Percentiles rank a stretch among this genome's conserved stretches.
These are phyloP conservation scores for Dexiosoma caninum DNA, from an alignment of 2,888 invertebrate genomes.

Conservation along the genomic window DNA sequence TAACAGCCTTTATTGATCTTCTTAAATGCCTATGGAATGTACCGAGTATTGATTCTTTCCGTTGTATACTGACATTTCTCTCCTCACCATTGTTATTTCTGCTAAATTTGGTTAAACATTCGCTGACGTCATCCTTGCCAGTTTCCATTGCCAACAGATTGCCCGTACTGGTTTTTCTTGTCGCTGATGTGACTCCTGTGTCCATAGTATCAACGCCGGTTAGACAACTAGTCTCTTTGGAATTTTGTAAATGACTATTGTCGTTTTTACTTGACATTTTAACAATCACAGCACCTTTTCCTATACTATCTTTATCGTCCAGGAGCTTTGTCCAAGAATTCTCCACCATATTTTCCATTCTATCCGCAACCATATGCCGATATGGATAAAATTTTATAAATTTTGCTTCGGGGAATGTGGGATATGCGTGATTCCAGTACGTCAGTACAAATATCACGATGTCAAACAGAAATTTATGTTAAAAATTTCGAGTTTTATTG, in stretches of 20 bases:
- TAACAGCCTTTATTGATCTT: slow-evolving; percentile 77
- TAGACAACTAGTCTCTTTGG: slow-evolving; percentile 70
- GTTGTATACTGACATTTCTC: slow-evolving; percentile 67
- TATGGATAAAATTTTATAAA: slow-evolving; percentile 20
- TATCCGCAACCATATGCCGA: slow-evolving; percentile 75
- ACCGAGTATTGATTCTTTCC: slow-evolving; percentile 76
- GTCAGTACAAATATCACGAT: slow-evolving; percentile 55
- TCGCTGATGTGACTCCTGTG: background rate
- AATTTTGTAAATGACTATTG: slow-evolving; percentile 64
- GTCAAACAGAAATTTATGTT: slow-evolving; percentile 37
- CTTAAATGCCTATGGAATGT: slow-evolving; percentile 77
- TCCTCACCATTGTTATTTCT: slow-evolving; percentile 61
- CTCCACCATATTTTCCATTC: slow-evolving; percentile 73
- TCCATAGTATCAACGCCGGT: slow-evolving; percentile 68
- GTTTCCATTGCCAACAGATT: slow-evolving; percentile 61
- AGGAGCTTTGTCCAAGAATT: slow-evolving; percentile 77
- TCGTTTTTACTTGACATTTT: slow-evolving; percentile 68
- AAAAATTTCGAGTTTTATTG: slow-evolving; percentile 50
- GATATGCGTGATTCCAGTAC: too few relatives aligned
- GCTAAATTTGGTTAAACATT: slow-evolving; percentile 59
- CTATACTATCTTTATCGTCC: slow-evolving; percentile 70
- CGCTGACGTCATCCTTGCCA: slow-evolving; percentile 33
- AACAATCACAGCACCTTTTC: slow-evolving; percentile 70
- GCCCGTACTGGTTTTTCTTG: slow-evolving; percentile 22
- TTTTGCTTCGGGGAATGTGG: background rate